A percentile compares a stretch with the other conserved stretches of the same genome.
Conservation (phyloP, 2,888 invertebrate genomes). For the Leptopilina myrica region DNA sequence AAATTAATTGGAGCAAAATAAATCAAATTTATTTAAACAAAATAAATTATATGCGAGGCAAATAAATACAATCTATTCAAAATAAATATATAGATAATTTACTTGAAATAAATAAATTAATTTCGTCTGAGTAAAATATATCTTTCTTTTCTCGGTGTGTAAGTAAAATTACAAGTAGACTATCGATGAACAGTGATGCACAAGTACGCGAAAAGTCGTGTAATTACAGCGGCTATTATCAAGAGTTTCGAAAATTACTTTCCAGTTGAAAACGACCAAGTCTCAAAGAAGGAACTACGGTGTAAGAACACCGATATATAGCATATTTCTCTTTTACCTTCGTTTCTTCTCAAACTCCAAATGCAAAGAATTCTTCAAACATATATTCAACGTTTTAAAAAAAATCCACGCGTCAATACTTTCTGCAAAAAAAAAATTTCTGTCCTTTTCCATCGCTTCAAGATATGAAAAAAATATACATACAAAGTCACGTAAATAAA, state of each 20-base stretch:
- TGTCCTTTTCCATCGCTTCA: not conserved
- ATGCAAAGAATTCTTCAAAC: not conserved
- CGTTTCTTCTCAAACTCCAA: not conserved
- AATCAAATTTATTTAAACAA: too few species aligned
- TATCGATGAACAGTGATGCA: not conserved
- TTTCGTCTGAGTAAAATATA: too few species aligned
- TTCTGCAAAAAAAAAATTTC: not conserved
- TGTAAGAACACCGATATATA: conserved; percentile 61
- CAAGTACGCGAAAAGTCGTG: conserved; percentile 49
- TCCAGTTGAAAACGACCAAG: conserved; percentile 57
- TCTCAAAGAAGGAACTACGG: conserved; percentile 68
- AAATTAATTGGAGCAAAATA: too few species aligned
- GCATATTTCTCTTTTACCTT: conserved; percentile 14
- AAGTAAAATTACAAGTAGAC: not conserved
- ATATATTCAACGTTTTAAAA: conserved; percentile 3
- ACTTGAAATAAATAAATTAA: too few species aligned
- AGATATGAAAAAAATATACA: too few species aligned
- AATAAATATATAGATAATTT: too few species aligned
- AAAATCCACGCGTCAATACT: not conserved
- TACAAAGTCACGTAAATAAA: too few species aligned
- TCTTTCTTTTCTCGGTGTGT: too few species aligned
- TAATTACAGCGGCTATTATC: conserved; percentile 59
- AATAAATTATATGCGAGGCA: too few species aligned
- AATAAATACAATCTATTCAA: too few species aligned
- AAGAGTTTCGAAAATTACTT: conserved; percentile 71